These are phyloP conservation scores for Malacoctenus gilli DNA, from an alignment of 2,797 vertebrate species.

Conservation along the genomic window DNA sequence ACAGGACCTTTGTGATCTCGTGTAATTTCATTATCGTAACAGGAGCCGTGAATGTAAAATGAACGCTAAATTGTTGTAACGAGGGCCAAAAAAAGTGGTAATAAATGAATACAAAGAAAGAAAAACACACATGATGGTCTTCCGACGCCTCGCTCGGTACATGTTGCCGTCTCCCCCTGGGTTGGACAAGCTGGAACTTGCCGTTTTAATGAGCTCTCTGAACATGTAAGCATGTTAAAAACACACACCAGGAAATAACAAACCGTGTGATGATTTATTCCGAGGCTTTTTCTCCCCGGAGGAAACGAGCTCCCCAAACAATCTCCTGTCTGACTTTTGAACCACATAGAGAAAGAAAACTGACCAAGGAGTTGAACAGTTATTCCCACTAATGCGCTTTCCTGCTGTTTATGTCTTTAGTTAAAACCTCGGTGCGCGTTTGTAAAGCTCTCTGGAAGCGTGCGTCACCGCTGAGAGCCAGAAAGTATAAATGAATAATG, in stretches of 20 bases:
- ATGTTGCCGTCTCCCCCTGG: slow-evolving; percentile 44
- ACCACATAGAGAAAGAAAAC: not conserved
- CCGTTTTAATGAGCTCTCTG: slow-evolving; percentile 73
- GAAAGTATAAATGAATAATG: slow-evolving; percentile 45
- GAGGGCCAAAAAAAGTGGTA: slow-evolving; percentile 18
- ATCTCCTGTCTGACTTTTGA: slow-evolving; percentile 1
- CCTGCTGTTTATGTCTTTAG: not conserved
- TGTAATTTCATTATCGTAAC: not conserved
- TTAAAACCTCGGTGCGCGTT: not conserved
- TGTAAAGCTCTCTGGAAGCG: slow-evolving; percentile 8
- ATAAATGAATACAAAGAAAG: slow-evolving; percentile 11
- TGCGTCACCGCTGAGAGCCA: slow-evolving; percentile 15
- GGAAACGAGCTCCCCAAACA: slow-evolving; percentile 17
- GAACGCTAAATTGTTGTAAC: slow-evolving; percentile 24
- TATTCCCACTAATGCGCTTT: not conserved
- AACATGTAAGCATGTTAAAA: slow-evolving; percentile 66
- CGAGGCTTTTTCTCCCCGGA: slow-evolving; percentile 16
- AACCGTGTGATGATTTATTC: slow-evolving; percentile 42
- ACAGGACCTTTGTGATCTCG: not conserved
- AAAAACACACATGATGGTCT: slow-evolving; percentile 3
- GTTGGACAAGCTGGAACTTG: slow-evolving; percentile 72
- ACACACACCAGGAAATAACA: slow-evolving; percentile 60
- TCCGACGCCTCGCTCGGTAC: slow-evolving; percentile 12
- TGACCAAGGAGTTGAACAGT: not conserved
- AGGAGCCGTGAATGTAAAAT: not conserved